Evolutionary conservation across 1,140 invertebrate species (phyloP).

Genomic region (Physella acuta): DNA sequence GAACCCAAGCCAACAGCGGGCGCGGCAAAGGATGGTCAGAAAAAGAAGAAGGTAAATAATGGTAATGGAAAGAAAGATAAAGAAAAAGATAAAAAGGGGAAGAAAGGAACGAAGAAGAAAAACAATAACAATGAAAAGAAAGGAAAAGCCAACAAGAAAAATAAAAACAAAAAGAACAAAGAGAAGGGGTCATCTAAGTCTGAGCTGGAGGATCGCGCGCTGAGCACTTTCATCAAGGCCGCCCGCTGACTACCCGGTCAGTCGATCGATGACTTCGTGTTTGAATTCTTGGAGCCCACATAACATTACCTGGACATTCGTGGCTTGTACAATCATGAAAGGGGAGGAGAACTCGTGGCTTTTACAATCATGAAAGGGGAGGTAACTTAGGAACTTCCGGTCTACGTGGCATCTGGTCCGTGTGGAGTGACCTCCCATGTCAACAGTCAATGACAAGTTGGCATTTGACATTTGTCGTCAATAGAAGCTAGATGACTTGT

Average conservation of each 20-base stretch:
- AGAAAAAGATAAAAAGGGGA: background rate
- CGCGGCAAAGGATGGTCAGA: background rate
- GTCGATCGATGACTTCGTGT: background rate
- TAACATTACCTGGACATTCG: too few relatives aligned
- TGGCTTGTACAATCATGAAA: too few relatives aligned
- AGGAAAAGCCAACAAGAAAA: background rate
- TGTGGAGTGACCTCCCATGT: too few relatives aligned
- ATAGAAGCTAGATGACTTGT: too few relatives aligned
- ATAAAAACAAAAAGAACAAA: background rate
- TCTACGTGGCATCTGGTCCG: too few relatives aligned
- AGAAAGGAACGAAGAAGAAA: conserved; percentile 11
- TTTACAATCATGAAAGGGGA: too few relatives aligned
- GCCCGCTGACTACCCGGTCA: conserved; percentile 18
- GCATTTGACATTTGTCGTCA: too few relatives aligned
- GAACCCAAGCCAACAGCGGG: background rate
- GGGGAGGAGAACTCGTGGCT: too few relatives aligned
- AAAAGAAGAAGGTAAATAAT: background rate
- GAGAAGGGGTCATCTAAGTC: background rate
- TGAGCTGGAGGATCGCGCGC: conserved; percentile 5
- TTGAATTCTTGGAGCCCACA: conserved; percentile 15
- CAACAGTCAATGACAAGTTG: too few relatives aligned
- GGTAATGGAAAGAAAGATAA: conserved; percentile 12
- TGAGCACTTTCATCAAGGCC: conserved; percentile 10
- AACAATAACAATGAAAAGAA: background rate
- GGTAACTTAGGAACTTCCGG: too few relatives aligned